phyloP scores from a whole-genome alignment of 2,888 invertebrate species.

The Magallana nippona region DNA sequence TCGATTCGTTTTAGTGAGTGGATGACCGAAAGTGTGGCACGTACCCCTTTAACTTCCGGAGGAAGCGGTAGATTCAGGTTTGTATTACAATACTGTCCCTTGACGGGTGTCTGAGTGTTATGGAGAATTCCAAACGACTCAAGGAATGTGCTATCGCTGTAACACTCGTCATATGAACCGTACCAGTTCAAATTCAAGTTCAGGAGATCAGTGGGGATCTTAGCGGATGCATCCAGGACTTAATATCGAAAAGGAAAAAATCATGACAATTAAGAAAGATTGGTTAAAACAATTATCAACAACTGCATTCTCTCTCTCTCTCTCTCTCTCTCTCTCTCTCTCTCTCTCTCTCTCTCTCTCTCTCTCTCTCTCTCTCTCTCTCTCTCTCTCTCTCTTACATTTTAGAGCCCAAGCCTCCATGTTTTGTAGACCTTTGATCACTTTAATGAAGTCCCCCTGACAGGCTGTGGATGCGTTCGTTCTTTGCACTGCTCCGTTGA shows the following conservation, averaged over 20 bases:
- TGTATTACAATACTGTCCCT: not conserved
- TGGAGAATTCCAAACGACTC: not conserved
- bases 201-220: slow-evolving; percentile 2
- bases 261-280: no score
- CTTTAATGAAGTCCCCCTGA: not conserved
- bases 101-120: not conserved
- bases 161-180: slow-evolving; percentile 9
- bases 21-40: no score
- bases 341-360: no score
- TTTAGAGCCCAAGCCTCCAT: not conserved
- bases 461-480: not conserved
- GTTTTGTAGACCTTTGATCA: not conserved
- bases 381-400: not conserved
- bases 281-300: no score
- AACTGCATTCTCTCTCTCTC: no score
- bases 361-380: not conserved
- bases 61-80: slow-evolving; percentile 6
- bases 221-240: slow-evolving; percentile 10
- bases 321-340: no score
- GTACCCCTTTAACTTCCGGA: not conserved
- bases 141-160: not conserved
- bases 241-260: not conserved
- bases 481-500: not conserved
- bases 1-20: no score
- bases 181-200: slow-evolving; percentile 20